phyloP scores from a whole-genome alignment of 2,888 invertebrate species.

The Eurois occulta region DNA sequence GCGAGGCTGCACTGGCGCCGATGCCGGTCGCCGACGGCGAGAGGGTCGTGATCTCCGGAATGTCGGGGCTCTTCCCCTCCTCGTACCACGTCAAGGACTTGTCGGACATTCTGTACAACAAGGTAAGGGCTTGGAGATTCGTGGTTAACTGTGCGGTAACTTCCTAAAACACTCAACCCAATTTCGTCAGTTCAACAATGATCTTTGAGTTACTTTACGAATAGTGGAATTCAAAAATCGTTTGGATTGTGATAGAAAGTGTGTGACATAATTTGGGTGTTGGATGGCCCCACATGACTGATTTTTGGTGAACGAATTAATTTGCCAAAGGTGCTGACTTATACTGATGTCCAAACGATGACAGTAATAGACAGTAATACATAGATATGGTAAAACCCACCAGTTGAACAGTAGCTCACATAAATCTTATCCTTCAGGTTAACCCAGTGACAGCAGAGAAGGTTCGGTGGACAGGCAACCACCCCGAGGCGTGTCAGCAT shows the following conservation, averaged over 20 bases:
- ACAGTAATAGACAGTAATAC: not conserved
- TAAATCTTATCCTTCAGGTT: not conserved
- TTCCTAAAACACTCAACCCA: not conserved
- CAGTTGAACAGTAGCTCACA: not conserved
- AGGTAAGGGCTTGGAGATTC: not conserved
- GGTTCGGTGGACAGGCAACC: not conserved
- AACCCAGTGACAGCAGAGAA: not conserved
- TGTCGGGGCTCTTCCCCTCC: constrained; percentile 73
- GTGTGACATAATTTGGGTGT: not conserved
- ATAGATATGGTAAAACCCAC: not conserved
- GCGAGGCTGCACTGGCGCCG: not conserved
- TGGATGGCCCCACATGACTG: not conserved
- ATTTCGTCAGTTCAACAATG: not conserved
- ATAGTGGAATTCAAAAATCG: not conserved
- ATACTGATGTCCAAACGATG: not conserved
- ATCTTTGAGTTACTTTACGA: not conserved
- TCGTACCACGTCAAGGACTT: constrained; percentile 66
- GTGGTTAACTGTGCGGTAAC: not conserved
- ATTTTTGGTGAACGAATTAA: too few relatives aligned
- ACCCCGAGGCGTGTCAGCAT: not conserved
- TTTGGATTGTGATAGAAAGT: not conserved
- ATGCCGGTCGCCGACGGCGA: not conserved
- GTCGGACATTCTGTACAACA: constrained; percentile 30
- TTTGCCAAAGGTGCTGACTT: not conserved
- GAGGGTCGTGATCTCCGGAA: constrained; percentile 56